Conservation (phyloP, 2,113 vertebrate genomes). For the Cynopterus brachyotis region DNA sequence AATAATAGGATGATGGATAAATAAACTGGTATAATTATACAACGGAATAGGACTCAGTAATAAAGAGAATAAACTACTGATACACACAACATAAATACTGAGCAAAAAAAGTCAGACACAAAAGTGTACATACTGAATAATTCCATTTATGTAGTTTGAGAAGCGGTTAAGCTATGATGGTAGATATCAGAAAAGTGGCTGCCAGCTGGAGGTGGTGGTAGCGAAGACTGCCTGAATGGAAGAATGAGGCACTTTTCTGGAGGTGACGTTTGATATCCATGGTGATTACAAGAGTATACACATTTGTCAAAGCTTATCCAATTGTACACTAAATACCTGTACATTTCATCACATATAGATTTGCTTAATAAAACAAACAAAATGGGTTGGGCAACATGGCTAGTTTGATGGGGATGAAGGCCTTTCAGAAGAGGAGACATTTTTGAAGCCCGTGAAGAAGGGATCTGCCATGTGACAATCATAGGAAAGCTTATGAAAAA, state of each 20-base stretch:
- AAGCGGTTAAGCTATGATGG: neutral
- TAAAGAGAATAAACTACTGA: neutral
- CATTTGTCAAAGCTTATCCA: neutral
- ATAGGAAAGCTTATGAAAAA: neutral
- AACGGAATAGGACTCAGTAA: neutral
- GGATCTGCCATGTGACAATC: neutral
- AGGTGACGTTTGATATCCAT: neutral
- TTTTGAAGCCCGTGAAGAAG: neutral
- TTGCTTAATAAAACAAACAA: neutral
- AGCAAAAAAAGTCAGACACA: neutral
- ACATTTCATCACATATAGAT: neutral
- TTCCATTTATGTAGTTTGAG: neutral
- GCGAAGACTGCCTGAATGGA: neutral
- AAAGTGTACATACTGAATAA: neutral
- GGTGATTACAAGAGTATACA: neutral
- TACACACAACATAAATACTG: neutral
- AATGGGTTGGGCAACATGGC: neutral
- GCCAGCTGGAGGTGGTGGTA: too few relatives aligned
- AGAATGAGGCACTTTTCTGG: neutral
- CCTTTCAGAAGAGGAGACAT: neutral
- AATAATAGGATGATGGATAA: neutral
- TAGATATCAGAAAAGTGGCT: neutral
- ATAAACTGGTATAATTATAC: neutral
- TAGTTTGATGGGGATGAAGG: neutral
- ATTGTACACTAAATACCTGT: neutral